phyloP scores from a whole-genome alignment of 2,888 invertebrate species.

The Tetragonisca angustula region DNA sequence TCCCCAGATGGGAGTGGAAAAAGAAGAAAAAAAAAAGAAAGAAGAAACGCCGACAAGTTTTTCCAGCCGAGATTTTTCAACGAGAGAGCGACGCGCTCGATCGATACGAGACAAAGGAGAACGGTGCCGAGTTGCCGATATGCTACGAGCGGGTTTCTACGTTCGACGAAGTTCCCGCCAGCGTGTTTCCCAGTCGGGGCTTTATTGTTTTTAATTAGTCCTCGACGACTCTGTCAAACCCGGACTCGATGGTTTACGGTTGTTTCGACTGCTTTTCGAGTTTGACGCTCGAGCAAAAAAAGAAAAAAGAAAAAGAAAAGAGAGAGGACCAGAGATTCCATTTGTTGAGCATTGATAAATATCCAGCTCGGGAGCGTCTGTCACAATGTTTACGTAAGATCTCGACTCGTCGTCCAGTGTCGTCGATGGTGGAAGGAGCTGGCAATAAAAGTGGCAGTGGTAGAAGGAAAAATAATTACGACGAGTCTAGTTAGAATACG shows the following conservation, averaged over 20 bases:
- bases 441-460: neutral
- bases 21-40: too few species aligned
- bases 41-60: constrained; percentile 16
- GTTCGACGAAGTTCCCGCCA: neutral
- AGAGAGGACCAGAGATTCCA: too few species aligned
- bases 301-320: neutral
- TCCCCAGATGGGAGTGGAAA: neutral
- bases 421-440: neutral
- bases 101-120: constrained; percentile 9
- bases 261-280: too few species aligned
- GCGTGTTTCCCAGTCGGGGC: neutral
- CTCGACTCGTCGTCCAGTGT: neutral
- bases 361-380: neutral
- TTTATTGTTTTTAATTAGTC: neutral
- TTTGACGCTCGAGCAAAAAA: neutral
- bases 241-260: neutral
- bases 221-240: neutral
- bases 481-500: too few species aligned
- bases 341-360: neutral
- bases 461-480: neutral
- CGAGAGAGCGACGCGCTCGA: neutral
- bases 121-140: neutral
- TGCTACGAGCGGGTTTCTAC: neutral
- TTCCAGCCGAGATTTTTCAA: constrained; percentile 8
- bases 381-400: neutral